Evolutionary conservation across 2,888 invertebrate genomes (phyloP), one percentile per base, ranked within the genome.

Genomic region (Theretra japonica): DNA sequence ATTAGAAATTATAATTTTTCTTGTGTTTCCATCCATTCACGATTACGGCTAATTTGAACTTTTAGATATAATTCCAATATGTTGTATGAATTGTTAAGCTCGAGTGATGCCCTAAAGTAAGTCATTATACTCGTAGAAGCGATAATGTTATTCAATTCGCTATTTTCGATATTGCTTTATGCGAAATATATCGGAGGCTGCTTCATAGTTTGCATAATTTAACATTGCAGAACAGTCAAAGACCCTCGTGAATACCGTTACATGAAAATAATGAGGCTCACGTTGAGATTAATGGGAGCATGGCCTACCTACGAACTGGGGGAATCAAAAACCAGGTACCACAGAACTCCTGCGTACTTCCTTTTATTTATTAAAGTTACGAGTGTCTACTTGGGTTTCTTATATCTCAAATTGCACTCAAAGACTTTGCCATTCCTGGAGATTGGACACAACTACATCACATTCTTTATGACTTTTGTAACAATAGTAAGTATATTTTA

Each of bases 371-470:
- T 53, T 21, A 62, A 70, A 30, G 33, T 56, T 19, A 3, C 7
- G 17, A 30, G 28, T 30, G 28, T 28, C 7, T 56, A n/a, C 19
- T 17, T 50, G 33, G n/a, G 50, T 30, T 5, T 53, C 8, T 8
- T 53, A 53, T 70, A 53, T 60, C 1, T 70, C 8, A 70, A 53
- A 30, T 23, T 21, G 11, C 23, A 62, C 21, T 8, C 30, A 21
- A 25, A 62, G 15, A 53, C 62, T 23, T 33, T 70, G 53, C 33
- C 65, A 57, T 62, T 72, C 59, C n/a, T 69, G 58, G 69, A 50
- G 33, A 56, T 69, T 19, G 72, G 72, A 7, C 72, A 72, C 19
- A 59, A 28, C 23, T 71, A 71, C 21, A 68, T 71, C n/a, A 71
- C 68, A 58, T 19, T 58, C n/a, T 58, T 69, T 11, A 72, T 72